Conservation (phyloP, 2,113 vertebrate species). For the Puma concolor region DNA sequence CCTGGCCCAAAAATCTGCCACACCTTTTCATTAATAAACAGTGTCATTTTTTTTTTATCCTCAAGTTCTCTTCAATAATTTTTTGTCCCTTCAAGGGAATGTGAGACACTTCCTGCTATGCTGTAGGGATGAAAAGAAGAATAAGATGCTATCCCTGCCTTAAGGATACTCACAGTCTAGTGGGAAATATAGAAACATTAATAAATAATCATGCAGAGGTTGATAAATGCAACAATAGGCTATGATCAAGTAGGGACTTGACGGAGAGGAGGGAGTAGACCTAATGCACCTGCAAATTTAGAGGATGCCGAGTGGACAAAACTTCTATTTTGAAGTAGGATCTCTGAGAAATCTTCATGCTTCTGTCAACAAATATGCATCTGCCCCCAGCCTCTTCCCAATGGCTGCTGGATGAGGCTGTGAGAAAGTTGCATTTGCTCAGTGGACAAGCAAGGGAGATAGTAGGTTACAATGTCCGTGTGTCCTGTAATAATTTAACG, state of each 20-base stretch:
- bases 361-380: not conserved
- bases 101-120: not conserved
- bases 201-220: conserved; percentile 12
- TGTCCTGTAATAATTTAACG: not conserved
- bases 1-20: not conserved
- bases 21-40: not conserved
- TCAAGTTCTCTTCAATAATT: not conserved
- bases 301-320: not conserved
- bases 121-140: not conserved
- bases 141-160: not conserved
- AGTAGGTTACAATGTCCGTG: rapidly evolving
- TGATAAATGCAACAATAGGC: not conserved
- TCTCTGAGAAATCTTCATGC: not conserved
- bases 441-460: not conserved
- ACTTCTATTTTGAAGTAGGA: not conserved
- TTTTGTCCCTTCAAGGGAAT: conserved; percentile 1
- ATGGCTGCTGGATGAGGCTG: not conserved
- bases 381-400: not conserved
- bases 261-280: not conserved
- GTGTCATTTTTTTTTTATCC: not conserved
- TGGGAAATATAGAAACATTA: conserved; percentile 35
- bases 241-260: not conserved
- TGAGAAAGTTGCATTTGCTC: not conserved
- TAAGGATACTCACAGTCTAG: not conserved
- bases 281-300: not conserved